Evolutionary conservation across 2,888 invertebrate species (phyloP), one percentile per base, ranked within the genome.

Genomic region (Opisthograptis luteolata): DNA sequence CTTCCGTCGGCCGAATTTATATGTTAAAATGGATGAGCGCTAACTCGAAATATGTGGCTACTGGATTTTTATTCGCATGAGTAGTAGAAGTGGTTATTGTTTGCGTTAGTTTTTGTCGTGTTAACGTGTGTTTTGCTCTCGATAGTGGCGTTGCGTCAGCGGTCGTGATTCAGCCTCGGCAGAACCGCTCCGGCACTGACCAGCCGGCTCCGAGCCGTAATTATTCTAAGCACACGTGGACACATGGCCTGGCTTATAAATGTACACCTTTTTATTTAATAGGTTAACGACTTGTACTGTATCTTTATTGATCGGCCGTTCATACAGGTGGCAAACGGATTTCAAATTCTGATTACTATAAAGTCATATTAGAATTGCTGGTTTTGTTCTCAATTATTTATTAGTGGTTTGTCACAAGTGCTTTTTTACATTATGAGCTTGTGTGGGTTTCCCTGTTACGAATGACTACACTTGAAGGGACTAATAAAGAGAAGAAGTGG

Each of bases 171-270:
- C 82, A 86, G 69, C 73, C 66, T 69, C 73, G 73, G 69, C 75
- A 70, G 73, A 78, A 69, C 73, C 70, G 68, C 73, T 79, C 68
- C 66, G 65, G 68, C 71, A 70, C 73, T 59, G 66, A 57, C 62
- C 63, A 62, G 64, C 67, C 66, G 68, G 66, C 73, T 62, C 60
- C 66, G 61, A 69, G 62, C 70, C 63, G 81, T 81, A 84, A 86
- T 86, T 87, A 88, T 88, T 88, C 87, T 65, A 72, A 81, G 77
- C 85, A 86, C 86, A 88, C 85, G 85, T 86, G 87, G 81, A 81
- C 78, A 79, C 80, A 79, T 76, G 80, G 76, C 68, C 64, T 71
- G 80, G 75, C 76, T 84, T 77, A 79, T 80, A 79, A 82, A 79
- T 73, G 76, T 70, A 75, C 75, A 73, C 76, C 78, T 81, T 81